Percentiles rank a stretch among this genome's conserved stretches.
These are phyloP conservation scores for Ramphastos sulfuratus DNA, from an alignment of 2,113 vertebrate species.

Conservation along the genomic window DNA sequence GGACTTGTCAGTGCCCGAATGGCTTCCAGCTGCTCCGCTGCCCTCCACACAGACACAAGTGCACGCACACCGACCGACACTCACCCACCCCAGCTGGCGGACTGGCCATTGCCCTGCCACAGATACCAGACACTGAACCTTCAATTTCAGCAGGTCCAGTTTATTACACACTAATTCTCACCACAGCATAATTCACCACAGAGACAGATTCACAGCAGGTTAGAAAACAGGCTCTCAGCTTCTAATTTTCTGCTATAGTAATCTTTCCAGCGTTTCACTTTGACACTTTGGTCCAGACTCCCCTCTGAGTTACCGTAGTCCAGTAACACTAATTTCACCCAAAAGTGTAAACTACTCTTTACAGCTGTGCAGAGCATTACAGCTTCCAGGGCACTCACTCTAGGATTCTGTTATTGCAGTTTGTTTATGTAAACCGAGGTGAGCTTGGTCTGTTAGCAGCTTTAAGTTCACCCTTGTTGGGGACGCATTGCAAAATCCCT, in stretches of 20 bases:
- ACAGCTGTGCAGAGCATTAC: background rate
- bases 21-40: conserved; percentile 63
- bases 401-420: background rate
- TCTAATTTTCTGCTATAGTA: background rate
- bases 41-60: background rate
- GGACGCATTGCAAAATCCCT: background rate
- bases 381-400: background rate
- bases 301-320: background rate
- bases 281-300: background rate
- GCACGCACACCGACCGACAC: background rate
- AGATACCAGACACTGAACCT: background rate
- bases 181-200: background rate
- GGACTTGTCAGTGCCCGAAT: conserved; percentile 62
- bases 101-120: background rate
- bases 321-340: background rate
- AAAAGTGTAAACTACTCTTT: background rate
- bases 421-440: conserved; percentile 19
- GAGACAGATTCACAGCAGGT: background rate
- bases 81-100: background rate
- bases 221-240: background rate
- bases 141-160: background rate
- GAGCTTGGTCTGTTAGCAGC: background rate
- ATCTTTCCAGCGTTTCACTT: background rate
- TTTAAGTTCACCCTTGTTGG: conserved; percentile 30
- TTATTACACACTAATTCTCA: background rate